Evolutionary conservation across 2,888 invertebrate species (phyloP), one percentile per base, ranked within the genome.

Genomic region (Malacosoma neustria): DNA sequence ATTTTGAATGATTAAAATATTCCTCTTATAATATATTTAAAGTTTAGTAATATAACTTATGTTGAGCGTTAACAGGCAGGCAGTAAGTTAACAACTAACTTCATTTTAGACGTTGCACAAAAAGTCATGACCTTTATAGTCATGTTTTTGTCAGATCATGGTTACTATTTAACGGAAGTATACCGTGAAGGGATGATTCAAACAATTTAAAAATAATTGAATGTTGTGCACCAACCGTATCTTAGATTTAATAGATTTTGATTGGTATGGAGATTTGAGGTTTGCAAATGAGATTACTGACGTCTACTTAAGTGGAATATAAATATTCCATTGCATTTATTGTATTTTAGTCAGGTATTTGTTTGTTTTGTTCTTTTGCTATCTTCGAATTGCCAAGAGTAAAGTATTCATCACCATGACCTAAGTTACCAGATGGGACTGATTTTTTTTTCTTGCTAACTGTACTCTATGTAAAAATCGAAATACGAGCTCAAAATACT

Each of bases 241-340:
- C n/a, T n/a, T n/a, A n/a, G n/a, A n/a, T n/a, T n/a, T n/a, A n/a
- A n/a, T n/a, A n/a, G n/a, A n/a, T n/a, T n/a, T n/a, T n/a, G n/a
- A n/a, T n/a, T n/a, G n/a, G n/a, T n/a, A n/a, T n/a, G 48, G 44
- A n/a, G 35, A 36, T 35, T 30, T 36, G 49, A 60, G 72, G 71
- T 70, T 61, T 61, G 42, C 49, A 11, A 13, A 37, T 0, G 14
- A 33, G 29, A 9, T 33, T n/a, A n/a, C n/a, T n/a, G n/a, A n/a
- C n/a, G n/a, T n/a, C n/a, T n/a, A n/a, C n/a, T n/a, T n/a, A n/a
- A n/a, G n/a, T n/a, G n/a, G n/a, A n/a, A n/a, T n/a, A n/a, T n/a
- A n/a, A n/a, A n/a, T n/a, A n/a, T n/a, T n/a, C n/a, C n/a, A n/a
- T n/a, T n/a, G n/a, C n/a, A n/a, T n/a, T n/a, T n/a, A n/a, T n/a